Evolutionary conservation across 2,113 vertebrate genomes (phyloP).

Genomic region (Proteles cristata): DNA sequence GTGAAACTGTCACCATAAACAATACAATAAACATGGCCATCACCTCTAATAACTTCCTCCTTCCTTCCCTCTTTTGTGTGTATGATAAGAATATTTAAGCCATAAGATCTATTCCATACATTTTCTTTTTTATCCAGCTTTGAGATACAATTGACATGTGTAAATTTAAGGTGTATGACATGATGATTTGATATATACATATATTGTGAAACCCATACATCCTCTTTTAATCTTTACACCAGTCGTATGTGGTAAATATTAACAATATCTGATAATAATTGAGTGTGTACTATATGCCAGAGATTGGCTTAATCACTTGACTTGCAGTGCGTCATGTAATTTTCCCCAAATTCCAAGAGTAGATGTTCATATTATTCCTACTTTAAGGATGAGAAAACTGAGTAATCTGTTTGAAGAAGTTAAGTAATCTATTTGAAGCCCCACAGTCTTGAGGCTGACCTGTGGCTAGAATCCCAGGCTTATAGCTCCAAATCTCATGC

Average conservation of each 20-base stretch:
- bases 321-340: not conserved
- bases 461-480: not conserved
- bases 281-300: not conserved
- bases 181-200: not conserved
- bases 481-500: not conserved
- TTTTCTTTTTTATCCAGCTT: not conserved
- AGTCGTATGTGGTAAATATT: not conserved
- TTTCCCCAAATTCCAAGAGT: not conserved
- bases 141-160: not conserved
- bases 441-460: not conserved
- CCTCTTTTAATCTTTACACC: not conserved
- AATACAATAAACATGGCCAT: not conserved
- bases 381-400: slow-evolving; percentile 30
- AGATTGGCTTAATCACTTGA: not conserved
- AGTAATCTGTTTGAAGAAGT: not conserved
- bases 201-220: not conserved
- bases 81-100: not conserved
- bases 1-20: not conserved
- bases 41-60: not conserved
- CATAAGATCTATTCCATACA: not conserved
- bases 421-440: not conserved
- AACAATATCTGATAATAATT: not conserved
- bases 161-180: not conserved
- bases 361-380: not conserved
- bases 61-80: not conserved